A percentile compares a stretch with the other conserved stretches of the same genome.
Conservation (phyloP, 2,888 invertebrate genomes). For the Lasioglossum malachurum region DNA sequence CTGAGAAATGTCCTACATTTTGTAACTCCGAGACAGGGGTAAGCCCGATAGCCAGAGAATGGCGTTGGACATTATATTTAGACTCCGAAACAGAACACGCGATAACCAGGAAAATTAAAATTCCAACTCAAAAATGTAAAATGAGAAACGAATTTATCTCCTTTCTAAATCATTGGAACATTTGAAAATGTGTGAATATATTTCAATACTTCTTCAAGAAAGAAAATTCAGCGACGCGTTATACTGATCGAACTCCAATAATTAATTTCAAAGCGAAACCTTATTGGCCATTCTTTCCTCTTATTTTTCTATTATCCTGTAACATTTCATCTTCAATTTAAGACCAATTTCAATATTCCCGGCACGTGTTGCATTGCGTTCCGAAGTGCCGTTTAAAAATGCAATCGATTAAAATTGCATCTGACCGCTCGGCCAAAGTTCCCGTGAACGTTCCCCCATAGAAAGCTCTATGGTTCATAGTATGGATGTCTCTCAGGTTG, state of each 20-base stretch:
- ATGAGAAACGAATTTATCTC: background rate
- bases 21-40: background rate
- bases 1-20: constrained; percentile 1
- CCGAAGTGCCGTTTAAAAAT: background rate
- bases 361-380: background rate
- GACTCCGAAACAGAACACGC: background rate
- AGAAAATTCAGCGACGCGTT: too few relatives aligned
- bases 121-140: background rate
- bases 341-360: background rate
- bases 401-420: background rate
- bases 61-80: background rate
- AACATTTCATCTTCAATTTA: background rate
- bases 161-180: background rate
- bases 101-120: background rate
- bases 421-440: background rate
- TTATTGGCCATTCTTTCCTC: background rate
- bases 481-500: background rate
- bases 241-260: background rate
- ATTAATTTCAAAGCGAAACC: background rate
- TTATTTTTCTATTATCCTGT: background rate
- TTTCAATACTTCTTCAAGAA: too few relatives aligned
- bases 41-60: background rate
- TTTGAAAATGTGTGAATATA: background rate
- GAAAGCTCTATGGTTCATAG: background rate
- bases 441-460: background rate